Percentiles rank a stretch among this genome's conserved stretches.
phyloP scores from a whole-genome alignment of 2,888 invertebrate species.

The Aradus depressus region DNA sequence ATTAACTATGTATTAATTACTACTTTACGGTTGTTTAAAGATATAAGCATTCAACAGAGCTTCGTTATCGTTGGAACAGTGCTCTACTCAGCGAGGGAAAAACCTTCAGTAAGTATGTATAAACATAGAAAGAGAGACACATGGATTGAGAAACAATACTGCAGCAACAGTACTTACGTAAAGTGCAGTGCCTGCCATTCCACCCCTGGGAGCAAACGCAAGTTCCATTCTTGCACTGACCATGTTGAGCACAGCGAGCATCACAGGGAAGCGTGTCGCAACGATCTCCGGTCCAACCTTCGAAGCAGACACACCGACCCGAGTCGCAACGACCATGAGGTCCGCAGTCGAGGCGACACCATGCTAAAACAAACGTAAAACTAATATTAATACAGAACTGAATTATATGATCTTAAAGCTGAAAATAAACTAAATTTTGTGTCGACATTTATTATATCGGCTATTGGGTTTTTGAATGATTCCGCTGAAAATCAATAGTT shows the following conservation, averaged over 20 bases:
- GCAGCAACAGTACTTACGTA: conserved; percentile 77
- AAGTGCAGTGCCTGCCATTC: conserved; percentile 95
- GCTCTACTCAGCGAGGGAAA: too few relatives aligned
- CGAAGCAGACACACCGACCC: conserved; percentile 76
- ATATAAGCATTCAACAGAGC: too few relatives aligned
- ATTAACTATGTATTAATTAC: too few relatives aligned
- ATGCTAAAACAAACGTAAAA: conserved; percentile 46
- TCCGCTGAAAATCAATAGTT: too few relatives aligned
- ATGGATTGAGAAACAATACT: too few relatives aligned
- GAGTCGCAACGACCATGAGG: conserved; percentile 88
- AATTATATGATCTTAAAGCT: not conserved
- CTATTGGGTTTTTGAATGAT: too few relatives aligned
- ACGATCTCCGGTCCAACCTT: conserved; percentile 85
- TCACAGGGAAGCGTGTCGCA: conserved; percentile 91
- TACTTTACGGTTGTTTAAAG: too few relatives aligned
- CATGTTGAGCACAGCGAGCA: conserved; percentile 82
- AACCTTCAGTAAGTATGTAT: too few relatives aligned
- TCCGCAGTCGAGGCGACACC: conserved; percentile 87
- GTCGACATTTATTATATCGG: too few relatives aligned
- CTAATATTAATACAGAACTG: not conserved
- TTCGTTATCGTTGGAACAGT: too few relatives aligned
- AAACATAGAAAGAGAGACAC: too few relatives aligned
- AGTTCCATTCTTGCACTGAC: conserved; percentile 94
- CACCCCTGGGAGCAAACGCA: conserved; percentile 96
- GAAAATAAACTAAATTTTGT: not conserved